Percentiles rank a stretch among this genome's conserved stretches.
phyloP scores from a whole-genome alignment of 1,140 invertebrate species.

The Coptotermes formosanus region DNA sequence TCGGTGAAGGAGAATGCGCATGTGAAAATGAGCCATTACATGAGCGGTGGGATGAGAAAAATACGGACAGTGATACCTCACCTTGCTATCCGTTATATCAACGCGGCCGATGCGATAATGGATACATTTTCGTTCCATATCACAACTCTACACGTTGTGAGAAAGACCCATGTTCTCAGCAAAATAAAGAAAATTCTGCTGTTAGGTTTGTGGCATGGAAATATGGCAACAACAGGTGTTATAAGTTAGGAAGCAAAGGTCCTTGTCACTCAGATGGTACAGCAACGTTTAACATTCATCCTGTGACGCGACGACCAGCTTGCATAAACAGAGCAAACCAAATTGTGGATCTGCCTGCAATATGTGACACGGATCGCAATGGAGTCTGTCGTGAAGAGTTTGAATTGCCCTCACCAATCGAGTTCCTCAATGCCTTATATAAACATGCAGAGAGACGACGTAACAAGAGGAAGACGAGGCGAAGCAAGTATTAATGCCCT shows the following conservation, averaged over 20 bases:
- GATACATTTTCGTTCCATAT: not conserved
- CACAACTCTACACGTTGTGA: not conserved
- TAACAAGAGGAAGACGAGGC: not conserved
- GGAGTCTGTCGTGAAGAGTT: constrained; percentile 11
- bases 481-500: too few species aligned
- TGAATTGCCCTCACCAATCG: not conserved
- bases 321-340: not conserved
- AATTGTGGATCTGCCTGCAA: not conserved
- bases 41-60: not conserved
- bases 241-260: not conserved
- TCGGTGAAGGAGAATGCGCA: not conserved
- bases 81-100: constrained; percentile 29
- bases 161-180: not conserved
- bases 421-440: not conserved
- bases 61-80: not conserved
- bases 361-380: not conserved
- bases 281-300: not conserved
- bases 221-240: not conserved
- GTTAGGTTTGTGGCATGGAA: not conserved
- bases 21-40: not conserved
- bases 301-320: not conserved
- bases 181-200: not conserved
- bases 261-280: not conserved
- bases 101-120: constrained; percentile 28
- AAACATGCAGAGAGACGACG: not conserved